Evolutionary conservation across 2,113 vertebrate genomes (phyloP), one percentile per base, ranked within the genome.

Genomic region (Sula dactylatra): DNA sequence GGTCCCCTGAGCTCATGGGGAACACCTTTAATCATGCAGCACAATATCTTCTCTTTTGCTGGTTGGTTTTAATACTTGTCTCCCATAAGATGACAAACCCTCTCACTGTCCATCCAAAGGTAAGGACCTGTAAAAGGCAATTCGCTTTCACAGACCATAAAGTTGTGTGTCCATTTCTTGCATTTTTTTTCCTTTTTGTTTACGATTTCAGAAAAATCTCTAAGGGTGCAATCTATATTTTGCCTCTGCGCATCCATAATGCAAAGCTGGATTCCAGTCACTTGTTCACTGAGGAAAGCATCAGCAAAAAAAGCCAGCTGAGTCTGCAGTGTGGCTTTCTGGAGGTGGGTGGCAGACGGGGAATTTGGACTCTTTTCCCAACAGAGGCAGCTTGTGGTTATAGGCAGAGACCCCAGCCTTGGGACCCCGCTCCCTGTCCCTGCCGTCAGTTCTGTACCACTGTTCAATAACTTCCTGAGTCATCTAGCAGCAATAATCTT

Each of bases 81-180:
- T 82, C 93, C 44, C 59, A 13, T 44, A 72, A 74, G 69, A 69
- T 87, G 93, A 94, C 91, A 71, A 74, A 97, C 49, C 84, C 91
- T 77, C 88, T 95, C 84, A 36, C 78, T 84, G 94, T 88, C 96
- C 90, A 87, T 72, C 93, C 61, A 84, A 79, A 97, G 85, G 94
- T 80, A 90, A 94, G 94, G 91, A 87, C 84, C 92, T 25, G 36
- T 25, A 77, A 95, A 92, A 97, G 93, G 96, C 94, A 90, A 74
- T 97, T 97, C 93, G 94, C 9, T 98, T 98, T 98, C 96, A 95
- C 93, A 97, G 96, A 21, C 85, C 93, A 89, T 97, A 86, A 97
- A 97, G 91, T 97, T 96, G 59, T 54, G 93, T 42, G 69, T 66
- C 92, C 80, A 55, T 52, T 97, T 94, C 90, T 94, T 83, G 65